These are phyloP conservation scores for Rallus limicola DNA, from an alignment of 2,113 vertebrate species.

Conservation along the genomic window DNA sequence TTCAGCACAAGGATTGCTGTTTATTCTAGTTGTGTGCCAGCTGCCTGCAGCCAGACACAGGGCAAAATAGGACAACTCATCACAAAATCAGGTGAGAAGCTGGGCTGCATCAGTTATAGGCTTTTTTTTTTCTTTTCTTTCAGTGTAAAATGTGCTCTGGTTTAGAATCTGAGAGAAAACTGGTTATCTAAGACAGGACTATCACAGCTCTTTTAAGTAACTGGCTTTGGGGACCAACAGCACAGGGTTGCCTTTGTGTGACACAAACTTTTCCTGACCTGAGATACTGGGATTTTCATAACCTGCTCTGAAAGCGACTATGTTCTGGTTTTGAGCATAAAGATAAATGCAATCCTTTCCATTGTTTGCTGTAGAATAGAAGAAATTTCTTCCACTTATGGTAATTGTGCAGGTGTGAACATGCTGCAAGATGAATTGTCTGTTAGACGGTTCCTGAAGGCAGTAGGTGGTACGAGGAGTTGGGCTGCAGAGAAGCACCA, in stretches of 20 bases:
- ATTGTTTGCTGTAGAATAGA: conserved; percentile 12
- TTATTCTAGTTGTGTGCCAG: background rate
- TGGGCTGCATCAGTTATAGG: background rate
- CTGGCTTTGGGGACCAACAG: background rate
- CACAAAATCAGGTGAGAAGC: background rate
- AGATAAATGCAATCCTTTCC: background rate
- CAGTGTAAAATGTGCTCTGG: background rate
- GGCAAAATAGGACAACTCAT: background rate
- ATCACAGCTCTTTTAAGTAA: background rate
- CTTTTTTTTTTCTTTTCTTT: background rate
- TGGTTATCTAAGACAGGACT: background rate
- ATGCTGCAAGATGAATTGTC: background rate
- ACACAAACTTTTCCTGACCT: background rate
- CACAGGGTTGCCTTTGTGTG: background rate
- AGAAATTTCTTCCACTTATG: conserved; percentile 12
- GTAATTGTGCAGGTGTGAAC: conserved; percentile 55
- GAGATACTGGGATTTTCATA: background rate
- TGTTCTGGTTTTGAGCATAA: background rate
- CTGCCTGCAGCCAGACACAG: background rate
- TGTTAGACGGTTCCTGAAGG: background rate
- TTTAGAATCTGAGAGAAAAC: background rate
- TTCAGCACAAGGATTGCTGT: too few species aligned
- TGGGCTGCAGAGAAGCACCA: background rate
- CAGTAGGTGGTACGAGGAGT: background rate
- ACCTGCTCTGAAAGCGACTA: background rate